Conservation (phyloP, 1,140 invertebrate genomes). For the Probaryconus sp. region DNA sequence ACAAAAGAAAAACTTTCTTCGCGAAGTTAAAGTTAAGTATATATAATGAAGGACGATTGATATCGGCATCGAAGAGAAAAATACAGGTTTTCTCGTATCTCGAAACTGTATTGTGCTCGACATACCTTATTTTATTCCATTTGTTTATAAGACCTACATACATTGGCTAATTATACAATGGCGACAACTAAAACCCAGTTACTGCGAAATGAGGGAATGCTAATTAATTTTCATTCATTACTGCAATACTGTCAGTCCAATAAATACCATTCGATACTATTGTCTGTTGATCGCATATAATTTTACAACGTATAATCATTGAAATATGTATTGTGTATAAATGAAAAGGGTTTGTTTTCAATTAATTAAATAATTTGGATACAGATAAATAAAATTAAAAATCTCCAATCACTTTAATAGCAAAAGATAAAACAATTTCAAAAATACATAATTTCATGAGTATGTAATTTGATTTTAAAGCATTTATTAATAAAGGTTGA, state of each 20-base stretch:
- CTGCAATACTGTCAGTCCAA: constrained; percentile 15
- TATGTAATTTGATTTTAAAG: constrained; percentile 11
- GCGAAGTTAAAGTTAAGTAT: constrained; percentile 21
- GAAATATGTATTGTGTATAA: too few species aligned
- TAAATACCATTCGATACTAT: constrained; percentile 16
- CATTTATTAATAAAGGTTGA: constrained; percentile 24
- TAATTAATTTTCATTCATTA: constrained; percentile 54
- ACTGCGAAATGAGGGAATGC: constrained; percentile 1
- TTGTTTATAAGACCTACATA: constrained; percentile 30
- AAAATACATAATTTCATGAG: not conserved
- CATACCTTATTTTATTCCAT: constrained; percentile 23
- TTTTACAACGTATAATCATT: constrained; percentile 15
- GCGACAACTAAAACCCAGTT: constrained; percentile 26
- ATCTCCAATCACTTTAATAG: too few species aligned
- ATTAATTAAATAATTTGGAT: too few species aligned
- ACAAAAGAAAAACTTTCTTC: constrained; percentile 52
- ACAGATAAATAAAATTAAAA: too few species aligned
- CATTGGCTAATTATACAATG: constrained; percentile 34
- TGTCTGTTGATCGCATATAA: constrained; percentile 12
- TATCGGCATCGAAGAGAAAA: constrained; percentile 35
- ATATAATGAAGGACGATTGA: constrained; percentile 45
- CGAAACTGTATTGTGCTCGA: constrained; percentile 26
- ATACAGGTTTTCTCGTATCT: constrained; percentile 36
- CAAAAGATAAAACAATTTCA: not conserved
- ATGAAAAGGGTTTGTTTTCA: too few species aligned